Evolutionary conservation across 2,888 invertebrate species (phyloP).

Genomic region (Synergus umbraculus): DNA sequence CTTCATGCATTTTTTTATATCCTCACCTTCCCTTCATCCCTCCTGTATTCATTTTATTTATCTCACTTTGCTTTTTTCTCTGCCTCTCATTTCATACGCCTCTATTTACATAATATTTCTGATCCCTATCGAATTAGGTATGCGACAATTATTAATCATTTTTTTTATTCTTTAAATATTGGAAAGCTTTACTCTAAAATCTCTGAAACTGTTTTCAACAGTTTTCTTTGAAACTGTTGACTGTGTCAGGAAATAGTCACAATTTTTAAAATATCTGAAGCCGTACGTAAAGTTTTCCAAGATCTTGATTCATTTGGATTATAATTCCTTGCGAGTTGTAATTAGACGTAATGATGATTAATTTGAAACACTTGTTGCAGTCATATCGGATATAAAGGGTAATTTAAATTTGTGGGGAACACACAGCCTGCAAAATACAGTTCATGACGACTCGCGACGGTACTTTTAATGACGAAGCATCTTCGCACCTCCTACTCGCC

Average conservation of each 20-base stretch:
- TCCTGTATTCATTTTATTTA: slow-evolving; percentile 44
- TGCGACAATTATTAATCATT: not conserved
- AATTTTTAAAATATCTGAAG: not conserved
- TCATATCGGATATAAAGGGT: not conserved
- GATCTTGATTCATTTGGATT: not conserved
- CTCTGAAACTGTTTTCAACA: too few relatives aligned
- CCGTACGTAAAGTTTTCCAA: not conserved
- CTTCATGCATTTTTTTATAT: slow-evolving; percentile 50
- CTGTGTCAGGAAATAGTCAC: too few relatives aligned
- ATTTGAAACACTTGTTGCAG: slow-evolving; percentile 36
- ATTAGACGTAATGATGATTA: not conserved
- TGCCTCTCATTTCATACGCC: slow-evolving; percentile 47
- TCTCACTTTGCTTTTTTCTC: slow-evolving; percentile 36
- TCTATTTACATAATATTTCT: slow-evolving; percentile 74
- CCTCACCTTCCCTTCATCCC: slow-evolving; percentile 35
- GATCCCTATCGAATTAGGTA: slow-evolving; percentile 60
- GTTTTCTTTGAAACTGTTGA: not conserved
- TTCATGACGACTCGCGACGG: not conserved
- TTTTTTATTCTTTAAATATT: not conserved
- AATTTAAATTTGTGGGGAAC: slow-evolving; percentile 9
- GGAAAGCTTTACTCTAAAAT: not conserved
- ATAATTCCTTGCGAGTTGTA: not conserved
- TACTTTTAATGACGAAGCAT: slow-evolving; percentile 38
- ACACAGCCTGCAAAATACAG: not conserved
- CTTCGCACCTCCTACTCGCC: slow-evolving; percentile 36